Conservation (phyloP, 2,888 invertebrate species). For the Oligia strigilis region DNA sequence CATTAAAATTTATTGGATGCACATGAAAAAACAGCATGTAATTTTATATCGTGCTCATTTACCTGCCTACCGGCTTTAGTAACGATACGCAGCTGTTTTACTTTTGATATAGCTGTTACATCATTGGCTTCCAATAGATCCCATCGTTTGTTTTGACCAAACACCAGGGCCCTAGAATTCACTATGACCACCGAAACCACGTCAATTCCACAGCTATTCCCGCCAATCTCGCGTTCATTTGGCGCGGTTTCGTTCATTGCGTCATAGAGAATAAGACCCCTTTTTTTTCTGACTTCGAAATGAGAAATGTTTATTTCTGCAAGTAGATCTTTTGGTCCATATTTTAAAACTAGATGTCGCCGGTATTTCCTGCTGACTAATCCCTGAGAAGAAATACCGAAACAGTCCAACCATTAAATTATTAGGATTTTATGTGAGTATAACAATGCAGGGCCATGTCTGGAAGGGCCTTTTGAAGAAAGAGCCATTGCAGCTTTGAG, state of each 20-base stretch:
- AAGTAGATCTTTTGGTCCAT: no score
- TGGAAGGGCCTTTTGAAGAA: neutral
- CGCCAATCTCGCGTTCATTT: no score
- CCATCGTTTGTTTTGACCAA: no score
- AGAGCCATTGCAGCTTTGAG: neutral
- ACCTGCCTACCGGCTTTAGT: neutral
- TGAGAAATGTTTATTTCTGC: no score
- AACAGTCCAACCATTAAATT: neutral
- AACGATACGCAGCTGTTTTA: neutral
- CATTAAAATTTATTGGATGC: slow-evolving; percentile 32
- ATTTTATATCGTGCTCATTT: slow-evolving; percentile 4
- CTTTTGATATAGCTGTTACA: neutral
- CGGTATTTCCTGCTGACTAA: neutral
- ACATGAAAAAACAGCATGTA: slow-evolving; percentile 13
- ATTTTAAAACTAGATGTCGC: no score
- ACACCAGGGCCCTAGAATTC: neutral
- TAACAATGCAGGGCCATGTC: neutral
- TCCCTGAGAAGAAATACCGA: no score
- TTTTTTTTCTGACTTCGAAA: no score
- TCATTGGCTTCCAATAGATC: neutral
- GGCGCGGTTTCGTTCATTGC: no score
- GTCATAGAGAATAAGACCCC: no score
- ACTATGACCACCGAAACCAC: no score
- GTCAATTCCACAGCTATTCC: no score
- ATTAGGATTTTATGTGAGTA: neutral